Conservation (phyloP, 2,888 invertebrate genomes). For the Lithophane ornitopus region DNA sequence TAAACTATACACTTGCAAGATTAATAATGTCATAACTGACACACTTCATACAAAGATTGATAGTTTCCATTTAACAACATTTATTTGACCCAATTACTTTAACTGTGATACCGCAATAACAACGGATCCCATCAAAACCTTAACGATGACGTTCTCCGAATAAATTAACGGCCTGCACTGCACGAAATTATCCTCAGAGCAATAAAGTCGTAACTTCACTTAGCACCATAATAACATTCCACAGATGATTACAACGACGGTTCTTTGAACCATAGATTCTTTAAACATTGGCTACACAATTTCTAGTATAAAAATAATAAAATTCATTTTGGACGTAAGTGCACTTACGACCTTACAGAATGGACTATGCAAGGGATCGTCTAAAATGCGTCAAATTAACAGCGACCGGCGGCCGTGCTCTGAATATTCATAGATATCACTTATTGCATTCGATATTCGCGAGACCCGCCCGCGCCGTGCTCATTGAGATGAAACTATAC, state of each 20-base stretch:
- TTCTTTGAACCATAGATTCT: not conserved
- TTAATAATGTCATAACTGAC: slow-evolving; percentile 32
- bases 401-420: slow-evolving; percentile 47
- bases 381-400: slow-evolving; percentile 58
- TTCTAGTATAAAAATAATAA: not conserved
- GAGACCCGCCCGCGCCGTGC: slow-evolving; percentile 18
- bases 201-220: slow-evolving; percentile 35
- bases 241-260: not conserved
- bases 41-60: slow-evolving; percentile 43
- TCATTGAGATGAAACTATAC: slow-evolving; percentile 48
- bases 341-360: slow-evolving; percentile 1
- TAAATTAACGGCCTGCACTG: slow-evolving; percentile 55
- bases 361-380: slow-evolving; percentile 10
- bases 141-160: slow-evolving; percentile 56
- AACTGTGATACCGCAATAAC: slow-evolving; percentile 47
- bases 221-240: not conserved
- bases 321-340: not conserved
- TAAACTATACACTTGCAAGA: slow-evolving; percentile 1
- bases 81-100: slow-evolving; percentile 62
- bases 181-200: slow-evolving; percentile 21
- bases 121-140: slow-evolving; percentile 46
- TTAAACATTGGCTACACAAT: not conserved
- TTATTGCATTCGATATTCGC: slow-evolving; percentile 58
- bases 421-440: slow-evolving; percentile 70
- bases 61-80: slow-evolving; percentile 46